Percentiles rank a stretch among this genome's conserved stretches.
Evolutionary conservation across 2,113 vertebrate species (phyloP).

Genomic region (Pavo muticus): DNA sequence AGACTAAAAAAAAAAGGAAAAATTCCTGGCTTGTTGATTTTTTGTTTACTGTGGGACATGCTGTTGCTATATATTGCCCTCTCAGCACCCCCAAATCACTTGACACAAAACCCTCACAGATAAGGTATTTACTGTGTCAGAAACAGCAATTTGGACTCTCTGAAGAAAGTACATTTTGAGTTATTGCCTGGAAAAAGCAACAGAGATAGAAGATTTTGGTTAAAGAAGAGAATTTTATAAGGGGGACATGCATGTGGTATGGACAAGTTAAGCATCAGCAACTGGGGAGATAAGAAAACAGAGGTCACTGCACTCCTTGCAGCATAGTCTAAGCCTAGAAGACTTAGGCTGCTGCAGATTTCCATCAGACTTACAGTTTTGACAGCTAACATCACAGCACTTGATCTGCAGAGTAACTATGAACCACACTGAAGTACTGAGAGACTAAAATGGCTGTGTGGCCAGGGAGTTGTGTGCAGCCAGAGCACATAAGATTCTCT

Average conservation of each 20-base stretch:
- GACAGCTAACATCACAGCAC: background rate
- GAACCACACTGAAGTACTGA: background rate
- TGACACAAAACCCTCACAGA: background rate
- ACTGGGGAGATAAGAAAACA: background rate
- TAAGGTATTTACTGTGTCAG: background rate
- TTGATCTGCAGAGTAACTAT: background rate
- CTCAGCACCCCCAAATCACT: background rate
- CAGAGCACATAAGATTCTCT: background rate
- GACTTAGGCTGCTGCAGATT: background rate
- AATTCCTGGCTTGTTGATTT: background rate
- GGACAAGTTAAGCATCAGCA: background rate
- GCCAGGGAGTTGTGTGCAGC: background rate
- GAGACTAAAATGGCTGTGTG: background rate
- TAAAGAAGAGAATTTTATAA: background rate
- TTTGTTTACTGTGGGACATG: background rate
- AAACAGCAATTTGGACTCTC: background rate
- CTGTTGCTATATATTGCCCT: background rate
- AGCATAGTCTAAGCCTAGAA: background rate
- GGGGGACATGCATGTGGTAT: background rate
- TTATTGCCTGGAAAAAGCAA: background rate
- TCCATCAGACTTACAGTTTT: background rate
- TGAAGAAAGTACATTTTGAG: background rate
- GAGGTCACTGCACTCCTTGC: rapidly evolving
- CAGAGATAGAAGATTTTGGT: background rate
- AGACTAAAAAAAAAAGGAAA: background rate